Percentiles rank a stretch among this genome's conserved stretches.
phyloP scores from a whole-genome alignment of 2,797 vertebrate species.

The Vireo griseus region DNA sequence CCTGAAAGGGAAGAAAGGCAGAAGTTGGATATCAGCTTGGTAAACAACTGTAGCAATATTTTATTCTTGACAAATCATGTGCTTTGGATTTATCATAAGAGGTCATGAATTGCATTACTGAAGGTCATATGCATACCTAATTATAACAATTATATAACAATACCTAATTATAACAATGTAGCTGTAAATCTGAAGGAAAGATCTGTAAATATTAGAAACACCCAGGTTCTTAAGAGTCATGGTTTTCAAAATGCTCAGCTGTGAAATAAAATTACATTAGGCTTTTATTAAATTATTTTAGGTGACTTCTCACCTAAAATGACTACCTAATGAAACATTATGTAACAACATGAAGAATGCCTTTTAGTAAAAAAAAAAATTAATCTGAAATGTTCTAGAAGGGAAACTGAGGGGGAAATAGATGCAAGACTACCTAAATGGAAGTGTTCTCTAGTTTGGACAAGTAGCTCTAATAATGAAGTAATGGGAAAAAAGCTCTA shows the following conservation, averaged over 20 bases:
- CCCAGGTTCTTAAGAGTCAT: neutral
- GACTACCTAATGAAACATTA: neutral
- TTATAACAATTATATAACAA: neutral
- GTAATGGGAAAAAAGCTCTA: neutral
- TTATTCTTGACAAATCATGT: neutral
- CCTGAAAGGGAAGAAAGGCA: neutral
- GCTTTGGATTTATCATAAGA: neutral
- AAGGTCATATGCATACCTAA: neutral
- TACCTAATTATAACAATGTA: neutral
- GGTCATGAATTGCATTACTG: neutral
- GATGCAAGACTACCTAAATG: neutral
- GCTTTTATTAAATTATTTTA: neutral
- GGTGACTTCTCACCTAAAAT: neutral
- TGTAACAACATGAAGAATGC: neutral
- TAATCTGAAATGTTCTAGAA: neutral
- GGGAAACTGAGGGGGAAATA: neutral
- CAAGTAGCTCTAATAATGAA: neutral
- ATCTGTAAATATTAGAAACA: neutral
- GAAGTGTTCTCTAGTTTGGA: neutral
- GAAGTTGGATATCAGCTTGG: neutral
- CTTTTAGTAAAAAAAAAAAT: neutral
- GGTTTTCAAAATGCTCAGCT: neutral
- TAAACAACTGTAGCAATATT: neutral
- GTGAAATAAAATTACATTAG: neutral
- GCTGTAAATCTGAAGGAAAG: neutral